Evolutionary conservation across 2,797 vertebrate species (phyloP).

Genomic region (Alcedo atthis): DNA sequence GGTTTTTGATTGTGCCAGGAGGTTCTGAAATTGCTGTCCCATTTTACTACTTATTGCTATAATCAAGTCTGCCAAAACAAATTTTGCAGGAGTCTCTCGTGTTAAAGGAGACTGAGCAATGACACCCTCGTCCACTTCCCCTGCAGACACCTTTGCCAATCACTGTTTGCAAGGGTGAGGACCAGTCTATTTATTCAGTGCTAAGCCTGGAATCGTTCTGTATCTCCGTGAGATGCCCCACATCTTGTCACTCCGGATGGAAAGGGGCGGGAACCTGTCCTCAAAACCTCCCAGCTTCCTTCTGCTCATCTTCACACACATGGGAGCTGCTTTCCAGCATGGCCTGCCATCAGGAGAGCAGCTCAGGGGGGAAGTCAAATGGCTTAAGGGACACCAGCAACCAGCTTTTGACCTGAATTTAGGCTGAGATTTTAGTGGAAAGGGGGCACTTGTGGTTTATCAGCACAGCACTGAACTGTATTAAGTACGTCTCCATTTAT

Average conservation of each 20-base stretch:
- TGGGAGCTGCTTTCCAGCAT: neutral
- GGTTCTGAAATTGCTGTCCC: neutral
- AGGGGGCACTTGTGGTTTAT: neutral
- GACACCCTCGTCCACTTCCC: neutral
- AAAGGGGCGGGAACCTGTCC: neutral
- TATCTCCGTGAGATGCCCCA: neutral
- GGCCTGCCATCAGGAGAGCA: neutral
- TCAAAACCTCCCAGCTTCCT: constrained; percentile 17
- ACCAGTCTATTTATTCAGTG: neutral
- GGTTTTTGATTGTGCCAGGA: neutral
- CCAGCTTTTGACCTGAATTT: constrained; percentile 29
- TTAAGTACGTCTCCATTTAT: constrained; percentile 35
- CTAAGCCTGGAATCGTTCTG: neutral
- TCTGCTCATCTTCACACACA: neutral
- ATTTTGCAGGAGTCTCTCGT: neutral
- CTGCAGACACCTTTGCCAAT: neutral
- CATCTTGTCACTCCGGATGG: neutral
- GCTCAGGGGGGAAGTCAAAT: neutral
- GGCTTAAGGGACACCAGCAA: neutral
- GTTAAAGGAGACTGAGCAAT: neutral
- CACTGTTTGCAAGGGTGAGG: neutral
- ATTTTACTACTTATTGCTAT: neutral
- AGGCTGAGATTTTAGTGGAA: neutral
- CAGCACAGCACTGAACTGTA: neutral
- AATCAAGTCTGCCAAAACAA: neutral